phyloP scores from a whole-genome alignment of 1,140 invertebrate species.

The Drosophila ficusphila region DNA sequence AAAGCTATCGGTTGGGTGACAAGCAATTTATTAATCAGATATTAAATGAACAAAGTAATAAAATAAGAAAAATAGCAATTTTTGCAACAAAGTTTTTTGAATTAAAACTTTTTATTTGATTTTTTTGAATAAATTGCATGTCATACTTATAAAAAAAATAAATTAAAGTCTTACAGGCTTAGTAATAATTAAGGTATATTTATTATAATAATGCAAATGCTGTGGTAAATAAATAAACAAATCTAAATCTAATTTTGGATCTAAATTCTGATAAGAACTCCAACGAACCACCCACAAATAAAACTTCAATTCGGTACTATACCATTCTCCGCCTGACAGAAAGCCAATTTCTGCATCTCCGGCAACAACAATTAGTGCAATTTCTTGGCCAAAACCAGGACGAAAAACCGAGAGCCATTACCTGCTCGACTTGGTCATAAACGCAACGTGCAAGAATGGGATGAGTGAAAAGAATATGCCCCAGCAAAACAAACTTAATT shows the following conservation, averaged over 20 bases:
- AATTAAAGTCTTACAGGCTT: too few species aligned
- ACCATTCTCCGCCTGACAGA: constrained; percentile 8
- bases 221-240: background rate
- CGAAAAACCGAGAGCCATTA: constrained; percentile 22
- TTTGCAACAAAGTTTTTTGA: background rate
- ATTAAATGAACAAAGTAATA: background rate
- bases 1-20: constrained; percentile 49
- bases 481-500: constrained; percentile 76
- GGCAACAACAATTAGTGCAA: constrained; percentile 72
- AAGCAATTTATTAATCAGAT: constrained; percentile 43
- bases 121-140: too few species aligned
- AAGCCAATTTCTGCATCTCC: constrained; percentile 22
- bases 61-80: background rate
- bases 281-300: constrained; percentile 16
- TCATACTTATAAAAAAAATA: too few species aligned
- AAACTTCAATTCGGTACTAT: constrained; percentile 25
- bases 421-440: constrained; percentile 39
- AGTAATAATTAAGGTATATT: too few species aligned
- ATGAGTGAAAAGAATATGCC: constrained; percentile 38
- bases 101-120: background rate
- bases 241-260: background rate
- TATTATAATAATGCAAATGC: too few species aligned
- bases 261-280: constrained; percentile 14
- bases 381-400: constrained; percentile 46
- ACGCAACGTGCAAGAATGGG: constrained; percentile 48